Base-by-base conservation (phyloP, 1,140 invertebrate genomes). In the Zaprionus capensis region DNA sequence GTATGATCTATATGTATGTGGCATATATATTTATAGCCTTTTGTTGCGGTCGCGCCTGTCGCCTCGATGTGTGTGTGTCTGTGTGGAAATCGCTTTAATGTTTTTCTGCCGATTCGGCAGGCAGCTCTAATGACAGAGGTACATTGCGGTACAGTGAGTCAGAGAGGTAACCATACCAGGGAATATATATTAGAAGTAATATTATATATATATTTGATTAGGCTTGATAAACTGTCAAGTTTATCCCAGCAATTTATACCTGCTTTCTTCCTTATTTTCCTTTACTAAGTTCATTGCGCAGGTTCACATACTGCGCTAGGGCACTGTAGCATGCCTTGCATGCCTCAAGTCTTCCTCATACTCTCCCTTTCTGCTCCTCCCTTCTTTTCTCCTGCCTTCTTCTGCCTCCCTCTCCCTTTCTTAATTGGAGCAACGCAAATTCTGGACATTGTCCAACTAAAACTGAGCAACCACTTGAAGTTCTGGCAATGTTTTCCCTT, bases 61-160 rank as follows among this genome's bases (percentile, higher is more conserved):
- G 6, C 15, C 15, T 71, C 31, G 28, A 9, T 56, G 11, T 67
- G 67, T 79, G 71, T 71, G 76, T 78, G 78, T 65, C 24, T 87
- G 41, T 87, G 74, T 84, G 72, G 81, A 79, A 90, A 84, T 85
- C 74, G 68, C 78, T 88, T 90, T 75, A 81, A 88, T 84, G 77
- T 78, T 82, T 84, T 78, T 79, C 82, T 20, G 80, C 72, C 66
- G 70, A 84, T 76, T 81, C 78, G 70, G 75, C 81, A 72, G 76
- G 65, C 55, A 24, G 61, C 72, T 82, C 82, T 84, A 78, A 81
- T 83, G 84, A 87, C 85, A 76, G 81, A 72, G 73, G 78, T 87
- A 58, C 71, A 72, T 22, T 24, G 53, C 53, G 22, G 31, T 2
- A 76, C 69, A 76, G 74, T 72, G 70, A 11, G 31, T 15, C n/a